A percentile compares a stretch with the other conserved stretches of the same genome.
phyloP scores from a whole-genome alignment of 2,888 invertebrate species.

The Ophioninae sp. region DNA sequence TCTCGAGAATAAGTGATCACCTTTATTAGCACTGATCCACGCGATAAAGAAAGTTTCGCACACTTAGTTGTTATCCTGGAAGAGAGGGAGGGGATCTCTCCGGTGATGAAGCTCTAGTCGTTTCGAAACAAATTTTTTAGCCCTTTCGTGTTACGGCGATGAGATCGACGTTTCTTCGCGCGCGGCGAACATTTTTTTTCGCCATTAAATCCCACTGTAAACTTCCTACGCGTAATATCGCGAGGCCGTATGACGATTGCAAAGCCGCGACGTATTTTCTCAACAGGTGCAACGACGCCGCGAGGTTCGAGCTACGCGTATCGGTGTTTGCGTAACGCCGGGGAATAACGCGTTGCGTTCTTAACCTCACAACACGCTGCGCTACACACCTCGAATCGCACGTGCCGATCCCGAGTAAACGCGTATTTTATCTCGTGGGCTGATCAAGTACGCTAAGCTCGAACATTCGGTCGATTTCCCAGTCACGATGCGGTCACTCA shows the following conservation, averaged over 20 bases:
- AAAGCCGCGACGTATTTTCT: conserved; percentile 33
- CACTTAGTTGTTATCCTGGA: not conserved
- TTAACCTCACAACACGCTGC: conserved; percentile 25
- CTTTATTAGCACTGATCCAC: not conserved
- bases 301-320: conserved; percentile 16
- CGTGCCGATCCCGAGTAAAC: not conserved
- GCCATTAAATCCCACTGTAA: conserved; percentile 25
- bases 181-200: conserved; percentile 1
- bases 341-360: conserved; percentile 48
- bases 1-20: not conserved
- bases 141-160: not conserved
- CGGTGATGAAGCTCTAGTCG: not conserved
- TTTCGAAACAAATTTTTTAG: not conserved
- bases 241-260: conserved; percentile 34
- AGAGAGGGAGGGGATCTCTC: not conserved
- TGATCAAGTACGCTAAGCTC: not conserved
- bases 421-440: not conserved
- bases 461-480: not conserved
- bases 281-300: conserved; percentile 50
- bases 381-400: not conserved
- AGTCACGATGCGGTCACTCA: not conserved
- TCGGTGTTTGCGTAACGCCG: conserved; percentile 42
- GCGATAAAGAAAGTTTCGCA: conserved; percentile 12
- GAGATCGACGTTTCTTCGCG: not conserved
- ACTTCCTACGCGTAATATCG: conserved; percentile 45